Conservation (phyloP, 1,140 invertebrate genomes). For the Calliphora vicina region DNA sequence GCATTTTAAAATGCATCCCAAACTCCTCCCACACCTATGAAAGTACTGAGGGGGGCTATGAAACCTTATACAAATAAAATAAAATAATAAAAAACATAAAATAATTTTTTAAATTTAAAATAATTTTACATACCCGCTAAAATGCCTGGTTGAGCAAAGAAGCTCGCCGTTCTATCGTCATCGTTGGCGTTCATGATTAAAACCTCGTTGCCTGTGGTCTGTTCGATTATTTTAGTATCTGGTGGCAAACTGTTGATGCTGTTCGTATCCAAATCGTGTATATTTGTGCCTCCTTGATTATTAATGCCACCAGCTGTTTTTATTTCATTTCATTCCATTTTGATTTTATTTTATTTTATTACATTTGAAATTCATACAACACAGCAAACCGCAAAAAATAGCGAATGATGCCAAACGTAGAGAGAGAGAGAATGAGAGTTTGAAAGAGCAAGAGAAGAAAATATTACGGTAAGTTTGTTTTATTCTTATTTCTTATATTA, state of each 20-base stretch:
- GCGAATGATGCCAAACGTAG: not conserved
- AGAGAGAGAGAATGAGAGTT: not conserved
- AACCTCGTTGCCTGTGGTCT: constrained; percentile 67
- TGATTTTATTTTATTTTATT: not conserved
- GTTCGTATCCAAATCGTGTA: constrained; percentile 57
- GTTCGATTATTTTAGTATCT: constrained; percentile 53
- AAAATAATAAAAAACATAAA: not conserved
- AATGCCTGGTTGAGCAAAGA: constrained; percentile 94
- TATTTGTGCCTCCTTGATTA: constrained; percentile 44
- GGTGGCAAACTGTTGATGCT: constrained; percentile 58
- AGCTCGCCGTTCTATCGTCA: constrained; percentile 84
- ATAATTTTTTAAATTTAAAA: not conserved
- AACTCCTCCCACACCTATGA: too few species aligned
- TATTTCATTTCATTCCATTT: not conserved
- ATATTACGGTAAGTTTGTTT: too few species aligned
- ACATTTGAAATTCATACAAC: not conserved
- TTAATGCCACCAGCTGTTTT: constrained; percentile 45
- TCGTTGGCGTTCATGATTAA: constrained; percentile 81
- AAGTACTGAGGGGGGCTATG: too few species aligned
- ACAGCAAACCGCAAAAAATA: not conserved
- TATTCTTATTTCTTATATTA: too few species aligned
- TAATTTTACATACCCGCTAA: constrained; percentile 77
- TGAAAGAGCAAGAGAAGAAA: too few species aligned
- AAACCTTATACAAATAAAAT: too few species aligned
- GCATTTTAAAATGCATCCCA: too few species aligned